These are phyloP conservation scores for Echeneis naucrates DNA, from an alignment of 2,797 vertebrate genomes.

Conservation along the genomic window DNA sequence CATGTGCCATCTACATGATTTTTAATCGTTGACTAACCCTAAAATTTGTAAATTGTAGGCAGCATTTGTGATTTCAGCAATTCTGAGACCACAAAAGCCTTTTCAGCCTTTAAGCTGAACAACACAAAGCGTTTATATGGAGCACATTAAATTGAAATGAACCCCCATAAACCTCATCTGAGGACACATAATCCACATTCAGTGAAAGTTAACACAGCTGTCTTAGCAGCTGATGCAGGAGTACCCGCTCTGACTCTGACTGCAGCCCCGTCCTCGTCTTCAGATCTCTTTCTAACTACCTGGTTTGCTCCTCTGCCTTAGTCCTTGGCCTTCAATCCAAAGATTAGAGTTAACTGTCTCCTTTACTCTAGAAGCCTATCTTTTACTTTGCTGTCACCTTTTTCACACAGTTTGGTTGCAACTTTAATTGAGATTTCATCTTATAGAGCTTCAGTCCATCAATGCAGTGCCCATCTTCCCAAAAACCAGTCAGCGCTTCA, in stretches of 20 bases:
- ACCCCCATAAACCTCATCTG: constrained; percentile 74
- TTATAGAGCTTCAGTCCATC: constrained; percentile 15
- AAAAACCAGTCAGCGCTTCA: constrained; percentile 7
- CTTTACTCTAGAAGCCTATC: constrained; percentile 10
- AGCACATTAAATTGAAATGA: constrained; percentile 78
- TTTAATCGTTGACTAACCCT: too few relatives aligned
- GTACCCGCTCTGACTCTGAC: constrained; percentile 14
- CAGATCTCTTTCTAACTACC: constrained; percentile 10
- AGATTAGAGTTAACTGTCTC: constrained; percentile 21
- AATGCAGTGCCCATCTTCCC: constrained; percentile 1
- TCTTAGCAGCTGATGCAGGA: constrained; percentile 57
- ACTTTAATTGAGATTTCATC: constrained; percentile 28
- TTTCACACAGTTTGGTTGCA: constrained; percentile 27
- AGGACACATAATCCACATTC: constrained; percentile 67
- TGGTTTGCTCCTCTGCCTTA: background rate
- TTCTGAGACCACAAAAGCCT: constrained; percentile 26
- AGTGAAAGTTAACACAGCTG: constrained; percentile 76
- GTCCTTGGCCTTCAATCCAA: constrained; percentile 24
- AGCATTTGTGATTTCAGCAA: constrained; percentile 16
- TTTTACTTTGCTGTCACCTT: constrained; percentile 20
- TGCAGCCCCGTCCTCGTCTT: constrained; percentile 5
- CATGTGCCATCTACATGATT: background rate
- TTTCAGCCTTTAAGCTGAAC: constrained; percentile 45
- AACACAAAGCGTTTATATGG: constrained; percentile 60
- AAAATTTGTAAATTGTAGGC: constrained; percentile 11